phyloP scores from a whole-genome alignment of 23 tunicate species.

The Diplosoma virens region DNA sequence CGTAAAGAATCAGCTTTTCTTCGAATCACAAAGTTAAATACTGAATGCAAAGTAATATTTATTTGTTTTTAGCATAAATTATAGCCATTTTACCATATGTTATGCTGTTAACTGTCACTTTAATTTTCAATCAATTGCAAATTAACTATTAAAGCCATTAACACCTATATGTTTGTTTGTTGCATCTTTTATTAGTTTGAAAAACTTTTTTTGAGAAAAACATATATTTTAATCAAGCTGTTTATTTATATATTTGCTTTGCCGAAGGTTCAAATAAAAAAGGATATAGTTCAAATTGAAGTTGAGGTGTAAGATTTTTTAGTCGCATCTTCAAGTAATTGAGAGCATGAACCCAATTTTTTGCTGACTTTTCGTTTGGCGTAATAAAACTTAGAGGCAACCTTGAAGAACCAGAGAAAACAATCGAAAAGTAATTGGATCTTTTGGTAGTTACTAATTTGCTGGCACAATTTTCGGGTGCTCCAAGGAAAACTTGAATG shows the following conservation, averaged over 20 bases:
- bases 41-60: too few relatives aligned
- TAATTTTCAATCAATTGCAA: too few relatives aligned
- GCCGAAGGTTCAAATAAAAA: slow-evolving; percentile 4
- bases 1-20: too few relatives aligned
- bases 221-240: not conserved
- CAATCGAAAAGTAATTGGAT: slow-evolving; percentile 50
- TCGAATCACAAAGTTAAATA: too few relatives aligned
- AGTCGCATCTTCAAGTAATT: slow-evolving; percentile 44
- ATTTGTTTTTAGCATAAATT: too few relatives aligned
- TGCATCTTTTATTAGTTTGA: too few relatives aligned
- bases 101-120: too few relatives aligned
- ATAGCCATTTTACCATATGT: too few relatives aligned
- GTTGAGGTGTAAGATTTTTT: slow-evolving; percentile 31
- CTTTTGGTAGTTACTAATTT: not conserved
- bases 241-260: not conserved
- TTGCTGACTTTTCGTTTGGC: slow-evolving; percentile 48
- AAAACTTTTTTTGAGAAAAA: too few relatives aligned
- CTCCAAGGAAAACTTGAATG: slow-evolving; percentile 24
- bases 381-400: slow-evolving; percentile 60
- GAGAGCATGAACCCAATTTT: slow-evolving; percentile 57
- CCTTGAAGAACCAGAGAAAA: slow-evolving; percentile 36
- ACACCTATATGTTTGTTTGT: too few relatives aligned
- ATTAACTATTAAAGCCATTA: too few relatives aligned
- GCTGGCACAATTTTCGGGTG: not conserved
- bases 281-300: slow-evolving; percentile 84